Base-by-base conservation (phyloP, 2,797 vertebrate species). In the Periophthalmus magnuspinnatus region DNA sequence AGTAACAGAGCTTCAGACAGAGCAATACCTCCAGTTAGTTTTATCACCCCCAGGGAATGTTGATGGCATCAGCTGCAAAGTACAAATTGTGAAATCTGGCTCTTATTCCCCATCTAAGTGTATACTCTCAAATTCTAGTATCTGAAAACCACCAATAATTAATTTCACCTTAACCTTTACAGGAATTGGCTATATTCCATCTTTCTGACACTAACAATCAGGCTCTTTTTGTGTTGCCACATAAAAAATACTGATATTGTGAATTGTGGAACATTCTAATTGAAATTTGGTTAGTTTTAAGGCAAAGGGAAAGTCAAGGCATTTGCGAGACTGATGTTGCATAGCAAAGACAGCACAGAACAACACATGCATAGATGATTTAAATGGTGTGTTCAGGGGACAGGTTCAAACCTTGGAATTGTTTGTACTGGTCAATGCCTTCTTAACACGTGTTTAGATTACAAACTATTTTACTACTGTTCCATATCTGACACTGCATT, bases 231-330 rank as follows among this genome's bases (percentile, higher is more conserved):
- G 80, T 81, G 70, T 82, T 78, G 74, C 68, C 48, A 4, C 84
- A 80, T 36, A 81, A 58, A 80, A 1, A 61, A 63, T 38, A 45
- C 5, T 70, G 70, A 74, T 61, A 59, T 17, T 41, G 21, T 13
- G 75, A 72, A 13, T 41, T 41, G 61, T 70, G 79, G 80, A 85
- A 90, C 84, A 86, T 90, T 89, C 72, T 77, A 85, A 76, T 9
- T 71, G 57, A 81, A 86, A 57, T 73, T 74, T 56, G 87, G 72
- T 75, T 75, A 33, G 78, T 78, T 87, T 92, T 94, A 94, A 94
- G 94, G 93, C 93, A 92, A 90, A 87, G 89, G 85, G 86, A 93
- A 88, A 88, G 70, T 93, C 90, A 94, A 93, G 94, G 93, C 94
- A 93, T 93, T 89, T 92, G 77, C 79, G 89, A 90, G 78, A 89